A percentile compares a stretch with the other conserved stretches of the same genome.
Evolutionary conservation across 2,797 vertebrate genomes (phyloP).

Genomic region (Bradypus variegatus): DNA sequence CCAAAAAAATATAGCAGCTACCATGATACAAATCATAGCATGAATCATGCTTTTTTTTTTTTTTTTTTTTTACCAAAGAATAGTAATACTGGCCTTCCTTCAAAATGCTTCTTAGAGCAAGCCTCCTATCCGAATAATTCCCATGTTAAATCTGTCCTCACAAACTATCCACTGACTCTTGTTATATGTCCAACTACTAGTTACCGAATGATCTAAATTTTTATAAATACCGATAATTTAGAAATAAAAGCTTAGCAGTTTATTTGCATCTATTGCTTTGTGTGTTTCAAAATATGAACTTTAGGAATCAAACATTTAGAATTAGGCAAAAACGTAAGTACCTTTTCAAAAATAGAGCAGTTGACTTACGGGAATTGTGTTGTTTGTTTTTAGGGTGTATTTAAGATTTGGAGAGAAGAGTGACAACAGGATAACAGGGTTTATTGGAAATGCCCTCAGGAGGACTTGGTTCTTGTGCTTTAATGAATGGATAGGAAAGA

Average conservation of each 20-base stretch:
- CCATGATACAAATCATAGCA: background rate
- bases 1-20: background rate
- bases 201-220: background rate
- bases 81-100: background rate
- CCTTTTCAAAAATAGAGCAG: background rate
- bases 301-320: constrained; percentile 12
- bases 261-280: background rate
- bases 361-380: background rate
- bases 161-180: background rate
- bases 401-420: background rate
- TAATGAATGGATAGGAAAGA: constrained; percentile 3
- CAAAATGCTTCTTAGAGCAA: background rate
- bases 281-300: constrained; percentile 22
- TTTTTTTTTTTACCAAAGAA: background rate
- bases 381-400: background rate
- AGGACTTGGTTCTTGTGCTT: background rate
- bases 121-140: background rate
- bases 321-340: background rate
- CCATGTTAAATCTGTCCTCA: background rate
- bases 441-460: background rate
- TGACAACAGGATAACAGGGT: background rate
- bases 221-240: constrained; percentile 2
- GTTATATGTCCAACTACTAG: background rate
- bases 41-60: background rate
- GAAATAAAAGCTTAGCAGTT: constrained; percentile 6